phyloP scores from a whole-genome alignment of 2,113 vertebrate species.

The Eolophus roseicapilla region DNA sequence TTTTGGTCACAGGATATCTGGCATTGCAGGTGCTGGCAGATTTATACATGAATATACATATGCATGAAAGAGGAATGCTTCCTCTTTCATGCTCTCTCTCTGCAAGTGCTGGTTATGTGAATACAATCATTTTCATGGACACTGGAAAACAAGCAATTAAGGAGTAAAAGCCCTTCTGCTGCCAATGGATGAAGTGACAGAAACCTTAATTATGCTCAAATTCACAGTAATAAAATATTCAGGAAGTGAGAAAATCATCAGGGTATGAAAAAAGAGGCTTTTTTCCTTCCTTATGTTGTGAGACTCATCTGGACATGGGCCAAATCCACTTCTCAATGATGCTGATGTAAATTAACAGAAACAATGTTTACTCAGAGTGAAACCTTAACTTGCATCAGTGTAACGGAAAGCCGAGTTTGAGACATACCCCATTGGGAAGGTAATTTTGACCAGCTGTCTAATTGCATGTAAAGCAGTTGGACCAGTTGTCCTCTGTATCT shows the following conservation, averaged over 20 bases:
- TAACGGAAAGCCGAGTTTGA: not conserved
- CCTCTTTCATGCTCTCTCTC: not conserved
- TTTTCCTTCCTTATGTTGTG: not conserved
- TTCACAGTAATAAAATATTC: conserved; percentile 12
- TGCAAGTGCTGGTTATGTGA: not conserved
- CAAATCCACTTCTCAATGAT: not conserved
- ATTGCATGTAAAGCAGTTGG: not conserved
- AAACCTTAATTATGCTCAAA: conserved; percentile 25
- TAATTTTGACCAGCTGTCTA: not conserved
- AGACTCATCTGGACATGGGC: not conserved
- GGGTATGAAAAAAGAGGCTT: not conserved
- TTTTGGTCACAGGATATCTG: not conserved
- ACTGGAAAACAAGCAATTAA: conserved; percentile 27
- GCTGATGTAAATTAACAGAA: not conserved
- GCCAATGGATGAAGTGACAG: not conserved
- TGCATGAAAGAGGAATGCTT: not conserved
- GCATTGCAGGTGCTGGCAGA: not conserved
- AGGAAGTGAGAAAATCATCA: conserved; percentile 17
- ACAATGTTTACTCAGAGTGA: not conserved
- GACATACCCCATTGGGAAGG: not conserved
- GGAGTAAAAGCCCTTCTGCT: conserved; percentile 45
- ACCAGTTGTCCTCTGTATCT: not conserved
- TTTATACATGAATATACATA: not conserved
- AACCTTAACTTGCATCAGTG: not conserved
- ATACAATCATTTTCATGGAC: conserved; percentile 12